Evolutionary conservation across 2,113 vertebrate genomes (phyloP).

Genomic region (Callionymus lyra): DNA sequence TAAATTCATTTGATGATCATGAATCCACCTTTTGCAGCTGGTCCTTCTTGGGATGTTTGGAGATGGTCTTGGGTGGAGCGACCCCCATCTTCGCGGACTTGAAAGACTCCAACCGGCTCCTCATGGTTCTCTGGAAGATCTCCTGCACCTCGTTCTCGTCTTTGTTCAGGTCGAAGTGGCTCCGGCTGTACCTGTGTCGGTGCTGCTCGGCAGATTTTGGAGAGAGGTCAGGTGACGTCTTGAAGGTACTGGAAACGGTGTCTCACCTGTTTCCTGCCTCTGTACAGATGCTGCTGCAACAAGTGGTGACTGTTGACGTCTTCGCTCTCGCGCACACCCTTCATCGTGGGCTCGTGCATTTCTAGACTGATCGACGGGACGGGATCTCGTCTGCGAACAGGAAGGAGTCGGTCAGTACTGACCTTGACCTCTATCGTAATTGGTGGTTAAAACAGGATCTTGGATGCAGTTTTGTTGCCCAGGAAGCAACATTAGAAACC

Average conservation of each 20-base stretch:
- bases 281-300: slow-evolving; percentile 88
- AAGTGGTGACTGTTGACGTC: slow-evolving; percentile 80
- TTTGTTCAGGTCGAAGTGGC: slow-evolving; percentile 68
- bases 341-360: slow-evolving; percentile 80
- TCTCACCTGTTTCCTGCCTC: slow-evolving; percentile 81
- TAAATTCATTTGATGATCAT: neutral
- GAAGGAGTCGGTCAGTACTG: no score
- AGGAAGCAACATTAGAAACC: no score
- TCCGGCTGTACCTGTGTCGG: slow-evolving; percentile 85
- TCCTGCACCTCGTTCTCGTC: slow-evolving; percentile 84
- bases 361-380: slow-evolving; percentile 82
- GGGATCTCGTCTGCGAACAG: slow-evolving; percentile 66
- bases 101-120: slow-evolving; percentile 87
- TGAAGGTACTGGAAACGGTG: neutral
- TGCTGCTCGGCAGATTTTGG: slow-evolving; percentile 65
- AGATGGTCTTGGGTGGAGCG: slow-evolving; percentile 72
- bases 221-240: neutral
- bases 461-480: no score
- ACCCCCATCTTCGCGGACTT: slow-evolving; percentile 87
- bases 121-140: slow-evolving; percentile 97
- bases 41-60: slow-evolving; percentile 79
- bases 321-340: slow-evolving; percentile 70
- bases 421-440: no score
- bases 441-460: no score
- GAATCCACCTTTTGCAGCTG: slow-evolving; percentile 67